A percentile compares a stretch with the other conserved stretches of the same genome.
phyloP scores from a whole-genome alignment of 2,797 vertebrate genomes.

The Sebastes minor region DNA sequence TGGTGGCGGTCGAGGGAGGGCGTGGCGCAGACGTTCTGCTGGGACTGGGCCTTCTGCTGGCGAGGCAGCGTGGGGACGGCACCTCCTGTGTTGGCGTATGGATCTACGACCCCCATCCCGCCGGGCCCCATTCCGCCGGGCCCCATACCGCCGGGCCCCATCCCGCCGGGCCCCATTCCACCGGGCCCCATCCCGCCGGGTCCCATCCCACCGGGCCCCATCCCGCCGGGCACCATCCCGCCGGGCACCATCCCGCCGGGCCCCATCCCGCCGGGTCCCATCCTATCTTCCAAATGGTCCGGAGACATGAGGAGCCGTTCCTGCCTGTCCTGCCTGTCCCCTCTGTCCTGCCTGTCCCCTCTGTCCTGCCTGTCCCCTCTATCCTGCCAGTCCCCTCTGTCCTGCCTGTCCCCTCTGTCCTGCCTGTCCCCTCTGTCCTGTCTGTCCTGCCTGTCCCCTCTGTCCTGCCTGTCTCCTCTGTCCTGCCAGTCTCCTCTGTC shows the following conservation, averaged over 20 bases:
- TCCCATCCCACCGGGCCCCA: slow-evolving; percentile 68
- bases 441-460: too few relatives aligned
- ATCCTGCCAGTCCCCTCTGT: slow-evolving; percentile 63
- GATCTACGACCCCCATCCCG: slow-evolving; percentile 71
- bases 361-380: slow-evolving; percentile 31
- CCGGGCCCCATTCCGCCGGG: slow-evolving; percentile 62
- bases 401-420: slow-evolving; percentile 54
- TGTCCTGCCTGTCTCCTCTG: too few relatives aligned
- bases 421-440: slow-evolving; percentile 66
- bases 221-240: slow-evolving; percentile 13
- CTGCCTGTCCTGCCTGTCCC: slow-evolving; percentile 68
- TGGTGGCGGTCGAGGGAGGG: slow-evolving; percentile 89
- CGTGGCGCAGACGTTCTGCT: slow-evolving; percentile 87
- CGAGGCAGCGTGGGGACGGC: slow-evolving; percentile 83
- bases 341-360: slow-evolving; percentile 15
- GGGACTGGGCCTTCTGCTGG: slow-evolving; percentile 89
- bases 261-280: slow-evolving; percentile 69
- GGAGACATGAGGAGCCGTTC: slow-evolving; percentile 80
- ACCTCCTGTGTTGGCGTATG: slow-evolving; percentile 75
- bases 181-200: slow-evolving; percentile 16
- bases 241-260: slow-evolving; percentile 42
- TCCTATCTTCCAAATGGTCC: slow-evolving; percentile 78
- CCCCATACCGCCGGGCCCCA: slow-evolving; percentile 33
- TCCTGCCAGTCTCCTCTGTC: too few relatives aligned
- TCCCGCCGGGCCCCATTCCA: rapidly evolving